A percentile compares a stretch with the other conserved stretches of the same genome.
phyloP scores from a whole-genome alignment of 2,113 vertebrate genomes.

The Tenebrosternarchus preto region DNA sequence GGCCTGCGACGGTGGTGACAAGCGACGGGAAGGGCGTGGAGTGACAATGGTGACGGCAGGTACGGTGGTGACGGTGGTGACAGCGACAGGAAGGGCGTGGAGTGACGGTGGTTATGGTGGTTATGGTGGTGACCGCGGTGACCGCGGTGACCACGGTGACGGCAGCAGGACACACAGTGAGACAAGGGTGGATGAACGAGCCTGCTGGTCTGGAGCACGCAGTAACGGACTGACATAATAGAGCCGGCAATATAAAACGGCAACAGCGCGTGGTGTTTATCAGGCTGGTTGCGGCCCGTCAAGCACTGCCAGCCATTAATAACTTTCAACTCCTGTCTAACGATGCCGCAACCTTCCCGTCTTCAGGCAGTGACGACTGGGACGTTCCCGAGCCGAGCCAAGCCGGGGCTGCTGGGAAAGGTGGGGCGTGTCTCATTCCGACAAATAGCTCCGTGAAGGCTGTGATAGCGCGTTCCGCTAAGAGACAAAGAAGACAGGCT shows the following conservation, averaged over 20 bases:
- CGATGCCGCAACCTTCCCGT: conserved; percentile 14
- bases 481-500: background rate
- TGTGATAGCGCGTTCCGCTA: background rate
- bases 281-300: conserved; percentile 41
- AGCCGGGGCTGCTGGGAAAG: background rate
- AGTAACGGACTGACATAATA: conserved; percentile 59
- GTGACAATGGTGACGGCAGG: no score
- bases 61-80: no score
- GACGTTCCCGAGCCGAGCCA: background rate
- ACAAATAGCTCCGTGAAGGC: no score
- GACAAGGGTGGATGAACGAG: conserved; percentile 64
- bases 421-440: no score
- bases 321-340: conserved; percentile 47
- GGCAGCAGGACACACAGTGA: no score
- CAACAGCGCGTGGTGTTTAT: conserved; percentile 52
- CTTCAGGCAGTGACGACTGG: conserved; percentile 21
- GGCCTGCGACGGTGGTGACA: no score
- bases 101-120: no score
- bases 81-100: conserved; percentile 45
- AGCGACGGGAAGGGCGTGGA: no score
- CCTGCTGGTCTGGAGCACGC: conserved; percentile 19
- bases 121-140: no score
- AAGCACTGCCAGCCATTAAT: conserved; percentile 59
- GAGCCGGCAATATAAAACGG: conserved; percentile 55
- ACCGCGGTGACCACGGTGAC: conserved; percentile 58